Conservation (phyloP, 1,140 invertebrate species). For the Ceratitis capitata region DNA sequence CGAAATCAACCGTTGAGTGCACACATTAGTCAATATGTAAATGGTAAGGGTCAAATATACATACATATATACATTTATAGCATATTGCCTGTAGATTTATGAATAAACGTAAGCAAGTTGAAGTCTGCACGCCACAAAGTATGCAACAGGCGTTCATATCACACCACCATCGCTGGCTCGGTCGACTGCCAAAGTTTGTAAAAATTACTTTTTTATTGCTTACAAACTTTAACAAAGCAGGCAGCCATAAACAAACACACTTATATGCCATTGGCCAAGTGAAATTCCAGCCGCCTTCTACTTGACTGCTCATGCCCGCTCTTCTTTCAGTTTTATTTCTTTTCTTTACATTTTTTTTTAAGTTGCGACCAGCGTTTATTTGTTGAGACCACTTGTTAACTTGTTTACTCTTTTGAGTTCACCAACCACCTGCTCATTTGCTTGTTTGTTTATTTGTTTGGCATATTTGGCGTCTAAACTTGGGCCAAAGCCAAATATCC, state of each 20-base stretch:
- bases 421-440: background rate
- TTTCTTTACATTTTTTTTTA: background rate
- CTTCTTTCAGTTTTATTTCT: background rate
- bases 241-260: background rate
- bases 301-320: background rate
- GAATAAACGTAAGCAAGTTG: background rate
- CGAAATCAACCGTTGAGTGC: background rate
- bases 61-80: no score
- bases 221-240: background rate
- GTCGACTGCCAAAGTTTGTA: background rate
- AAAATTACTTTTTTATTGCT: constrained; percentile 1
- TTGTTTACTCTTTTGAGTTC: background rate
- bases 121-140: background rate
- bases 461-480: background rate
- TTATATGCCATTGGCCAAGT: no score
- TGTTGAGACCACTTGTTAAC: background rate
- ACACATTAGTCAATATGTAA: background rate
- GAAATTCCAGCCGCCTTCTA: no score
- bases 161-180: background rate
- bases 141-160: background rate
- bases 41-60: no score
- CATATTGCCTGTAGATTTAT: no score
- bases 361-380: no score
- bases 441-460: background rate
- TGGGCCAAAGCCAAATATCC: background rate